Conservation (phyloP, 2,888 invertebrate species). For the Limnephilus marmoratus region DNA sequence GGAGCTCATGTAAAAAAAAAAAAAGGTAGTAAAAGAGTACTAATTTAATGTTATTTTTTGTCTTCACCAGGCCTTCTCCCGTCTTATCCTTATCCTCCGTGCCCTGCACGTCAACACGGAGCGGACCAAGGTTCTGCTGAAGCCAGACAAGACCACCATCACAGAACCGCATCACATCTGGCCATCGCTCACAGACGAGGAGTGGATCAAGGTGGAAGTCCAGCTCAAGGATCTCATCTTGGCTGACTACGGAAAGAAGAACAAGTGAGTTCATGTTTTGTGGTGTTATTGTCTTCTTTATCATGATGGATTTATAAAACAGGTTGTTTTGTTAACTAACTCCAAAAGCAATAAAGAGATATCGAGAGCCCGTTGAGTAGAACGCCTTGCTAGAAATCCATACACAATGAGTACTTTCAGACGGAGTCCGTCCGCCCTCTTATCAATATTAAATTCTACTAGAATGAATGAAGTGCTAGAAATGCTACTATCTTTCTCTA, state of each 20-base stretch:
- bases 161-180: constrained; percentile 99
- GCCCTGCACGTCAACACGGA: constrained; percentile 99
- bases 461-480: too few relatives aligned
- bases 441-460: neutral
- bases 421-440: too few relatives aligned
- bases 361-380: too few relatives aligned
- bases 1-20: too few relatives aligned
- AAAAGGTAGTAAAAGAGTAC: too few relatives aligned
- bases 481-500: constrained; percentile 15
- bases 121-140: constrained; percentile 97
- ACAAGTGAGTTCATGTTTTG: constrained; percentile 82
- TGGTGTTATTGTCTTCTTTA: neutral
- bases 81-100: constrained; percentile 96
- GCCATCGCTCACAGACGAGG: constrained; percentile 98
- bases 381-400: too few relatives aligned
- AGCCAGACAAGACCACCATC: constrained; percentile 99
- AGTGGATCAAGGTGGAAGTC: constrained; percentile 99
- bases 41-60: neutral
- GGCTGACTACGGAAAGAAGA: constrained; percentile 99
- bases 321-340: too few relatives aligned
- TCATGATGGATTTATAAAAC: neutral
- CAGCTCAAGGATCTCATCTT: constrained; percentile 98
- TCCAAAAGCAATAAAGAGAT: too few relatives aligned
- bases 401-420: too few relatives aligned
- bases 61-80: constrained; percentile 88